phyloP scores from a whole-genome alignment of 2,888 invertebrate genomes.

The Bruchidius siliquastri region DNA sequence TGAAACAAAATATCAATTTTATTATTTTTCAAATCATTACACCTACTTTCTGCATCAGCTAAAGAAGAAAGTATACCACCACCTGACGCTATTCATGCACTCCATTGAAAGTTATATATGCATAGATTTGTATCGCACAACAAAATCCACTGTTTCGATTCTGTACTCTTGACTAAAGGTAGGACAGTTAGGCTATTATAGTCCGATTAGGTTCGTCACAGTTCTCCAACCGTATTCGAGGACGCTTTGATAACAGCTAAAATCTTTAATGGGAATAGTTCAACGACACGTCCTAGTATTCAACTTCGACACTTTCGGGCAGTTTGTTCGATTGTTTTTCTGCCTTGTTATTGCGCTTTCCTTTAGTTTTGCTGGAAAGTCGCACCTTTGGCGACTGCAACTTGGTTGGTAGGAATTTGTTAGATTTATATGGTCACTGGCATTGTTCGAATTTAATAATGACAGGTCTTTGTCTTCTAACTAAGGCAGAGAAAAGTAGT shows the following conservation, averaged over 20 bases:
- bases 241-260: slow-evolving; percentile 1
- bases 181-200: slow-evolving; percentile 1
- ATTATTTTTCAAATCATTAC: no score
- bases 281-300: neutral
- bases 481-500: no score
- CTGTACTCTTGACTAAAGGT: neutral
- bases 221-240: neutral
- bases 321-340: neutral
- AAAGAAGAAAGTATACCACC: no score
- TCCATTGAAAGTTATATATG: neutral
- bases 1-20: no score
- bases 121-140: neutral
- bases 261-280: slow-evolving; percentile 2
- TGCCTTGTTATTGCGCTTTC: neutral
- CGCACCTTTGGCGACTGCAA: neutral
- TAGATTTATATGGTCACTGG: neutral
- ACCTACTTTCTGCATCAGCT: no score
- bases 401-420: neutral
- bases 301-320: neutral
- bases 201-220: slow-evolving; percentile 1
- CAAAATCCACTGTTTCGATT: neutral
- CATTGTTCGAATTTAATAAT: neutral
- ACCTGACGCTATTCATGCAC: neutral
- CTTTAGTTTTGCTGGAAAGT: neutral
- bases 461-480: no score